Conservation (phyloP, 1,140 invertebrate genomes). For the Drosophila kikkawai region DNA sequence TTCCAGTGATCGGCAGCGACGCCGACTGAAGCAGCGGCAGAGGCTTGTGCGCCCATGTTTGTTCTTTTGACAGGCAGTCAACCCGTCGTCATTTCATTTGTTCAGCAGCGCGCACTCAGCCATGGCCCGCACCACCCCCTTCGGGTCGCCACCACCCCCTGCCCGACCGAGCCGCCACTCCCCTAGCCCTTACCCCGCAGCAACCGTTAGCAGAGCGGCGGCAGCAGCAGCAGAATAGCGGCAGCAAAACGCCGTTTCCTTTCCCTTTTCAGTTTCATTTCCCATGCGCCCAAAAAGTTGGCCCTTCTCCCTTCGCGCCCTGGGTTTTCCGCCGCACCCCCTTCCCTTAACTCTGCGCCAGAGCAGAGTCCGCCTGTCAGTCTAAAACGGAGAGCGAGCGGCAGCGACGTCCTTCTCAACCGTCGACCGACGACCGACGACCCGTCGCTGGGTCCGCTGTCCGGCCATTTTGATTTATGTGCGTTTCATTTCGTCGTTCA, state of each 20-base stretch:
- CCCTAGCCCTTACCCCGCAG: conserved; percentile 20
- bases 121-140: conserved; percentile 63
- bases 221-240: conserved; percentile 42
- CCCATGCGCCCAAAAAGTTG: conserved; percentile 67
- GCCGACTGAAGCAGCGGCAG: conserved; percentile 20
- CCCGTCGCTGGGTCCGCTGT: conserved; percentile 69
- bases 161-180: conserved; percentile 21
- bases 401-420: conserved; percentile 25
- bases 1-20: conserved; percentile 21
- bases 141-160: conserved; percentile 21
- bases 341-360: no score
- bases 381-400: conserved; percentile 59
- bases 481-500: conserved; percentile 85
- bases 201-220: conserved; percentile 48
- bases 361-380: conserved; percentile 64
- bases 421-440: conserved; percentile 63
- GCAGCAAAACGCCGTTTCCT: conserved; percentile 81
- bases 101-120: conserved; percentile 83
- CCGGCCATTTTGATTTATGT: conserved; percentile 85
- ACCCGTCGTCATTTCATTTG: conserved; percentile 85
- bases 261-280: conserved; percentile 84
- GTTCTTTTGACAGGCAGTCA: conserved; percentile 85
- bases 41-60: conserved; percentile 84
- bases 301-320: conserved; percentile 28
- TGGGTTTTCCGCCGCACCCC: conserved; percentile 28